Evolutionary conservation across 2,113 vertebrate genomes (phyloP), one percentile per base, ranked within the genome.

Genomic region (Poicephalus meyeri): DNA sequence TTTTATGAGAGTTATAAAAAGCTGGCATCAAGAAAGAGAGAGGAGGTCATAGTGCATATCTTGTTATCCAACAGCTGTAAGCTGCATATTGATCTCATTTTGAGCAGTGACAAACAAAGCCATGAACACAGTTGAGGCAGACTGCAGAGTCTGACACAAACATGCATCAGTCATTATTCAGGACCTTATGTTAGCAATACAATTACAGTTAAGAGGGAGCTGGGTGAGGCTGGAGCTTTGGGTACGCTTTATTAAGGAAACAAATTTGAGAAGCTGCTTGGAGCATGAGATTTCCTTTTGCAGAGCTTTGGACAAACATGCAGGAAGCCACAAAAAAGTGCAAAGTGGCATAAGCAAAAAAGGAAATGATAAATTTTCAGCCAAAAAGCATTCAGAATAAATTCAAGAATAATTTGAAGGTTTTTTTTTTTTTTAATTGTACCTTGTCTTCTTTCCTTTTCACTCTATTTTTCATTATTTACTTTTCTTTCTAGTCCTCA

Each of bases 381-480:
- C 24, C 15, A 61, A 89, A 77, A 77, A 55, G 3, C 50, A 60
- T 35, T 64, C 10, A 46, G 17, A 69, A 49, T 19, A 79, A 79
- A 46, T n/a, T 70, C 35, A 60, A 25, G 10, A 65, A 37, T 44
- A 7, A 71, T 60, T 79, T 52, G 0, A 1, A 91, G 85, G 50
- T 78, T 8, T 9, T 58, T 82, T 74, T 25, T 16, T 58, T 58
- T 58, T 58, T 58, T 35, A 23, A 23, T 37, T 4, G 31, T 58
- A 39, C 24, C 2, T n/a, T 74, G 2, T 60, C 7, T 37, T 77
- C 15, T 88, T 88, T 80, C 24, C 4, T 77, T 80, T 56, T 71
- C n/a, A n/a, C 3, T 53, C 21, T 0, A 0, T 42, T 55, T 80
- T 64, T 33, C 0, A 7, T 14, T 64, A 50, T 80, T 77, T 94